Percentiles rank a stretch among this genome's conserved stretches.
Evolutionary conservation across 1,140 invertebrate species (phyloP).

Genomic region (silkworm (Bombyx mori)): ASM3026992v2 NC_085110.1:7248001-7248500

Average conservation of each 20-base stretch:
- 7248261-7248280: slow-evolving; percentile 59
- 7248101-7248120: too few species aligned
- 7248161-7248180: slow-evolving; percentile 26
- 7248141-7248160: neutral
- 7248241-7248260: slow-evolving; percentile 63
- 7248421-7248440: slow-evolving; percentile 70
- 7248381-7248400: slow-evolving; percentile 70
- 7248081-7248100: too few species aligned
- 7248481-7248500: slow-evolving; percentile 58
- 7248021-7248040: too few species aligned
- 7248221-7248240: slow-evolving; percentile 68
- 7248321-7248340: slow-evolving; percentile 71
- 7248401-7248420: slow-evolving; percentile 67
- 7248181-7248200: slow-evolving; percentile 37
- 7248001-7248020: too few species aligned
- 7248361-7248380: slow-evolving; percentile 66
- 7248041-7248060: too few species aligned
- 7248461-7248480: slow-evolving; percentile 61
- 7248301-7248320: slow-evolving; percentile 66
- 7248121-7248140: neutral
- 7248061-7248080: too few species aligned
- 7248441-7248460: slow-evolving; percentile 61
- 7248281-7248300: slow-evolving; percentile 65
- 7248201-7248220: slow-evolving; percentile 59
- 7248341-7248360: slow-evolving; percentile 63